Conservation (phyloP, 2,888 invertebrate species). For the Disparrhopalites patrizii region DNA sequence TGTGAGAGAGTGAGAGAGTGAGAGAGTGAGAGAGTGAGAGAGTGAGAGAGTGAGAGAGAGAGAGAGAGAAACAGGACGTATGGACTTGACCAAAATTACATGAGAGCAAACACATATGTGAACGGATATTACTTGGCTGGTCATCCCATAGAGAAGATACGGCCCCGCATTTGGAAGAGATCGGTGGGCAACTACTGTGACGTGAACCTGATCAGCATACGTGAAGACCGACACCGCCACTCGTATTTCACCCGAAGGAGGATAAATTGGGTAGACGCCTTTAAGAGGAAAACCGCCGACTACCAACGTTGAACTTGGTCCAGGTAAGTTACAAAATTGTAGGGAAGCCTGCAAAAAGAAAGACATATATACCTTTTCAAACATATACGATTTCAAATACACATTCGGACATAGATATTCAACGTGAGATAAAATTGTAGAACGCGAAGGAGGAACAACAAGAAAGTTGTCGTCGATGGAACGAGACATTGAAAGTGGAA, state of each 20-base stretch:
- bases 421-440: too few relatives aligned
- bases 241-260: slow-evolving; percentile 54
- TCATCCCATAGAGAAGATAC: slow-evolving; percentile 39
- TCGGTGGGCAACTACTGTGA: slow-evolving; percentile 55
- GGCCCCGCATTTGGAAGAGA: slow-evolving; percentile 48
- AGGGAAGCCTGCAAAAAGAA: slow-evolving; percentile 47
- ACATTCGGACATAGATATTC: neutral
- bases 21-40: neutral
- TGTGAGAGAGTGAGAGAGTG: neutral
- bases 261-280: slow-evolving; percentile 53
- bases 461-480: too few relatives aligned
- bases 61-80: neutral
- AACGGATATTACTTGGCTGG: slow-evolving; percentile 35
- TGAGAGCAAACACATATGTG: slow-evolving; percentile 8
- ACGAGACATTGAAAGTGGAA: neutral
- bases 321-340: slow-evolving; percentile 55
- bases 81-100: slow-evolving; percentile 24
- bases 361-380: neutral
- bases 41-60: neutral
- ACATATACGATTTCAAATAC: neutral
- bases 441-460: too few relatives aligned
- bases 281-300: slow-evolving; percentile 53
- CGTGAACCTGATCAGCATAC: slow-evolving; percentile 56
- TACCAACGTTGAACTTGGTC: slow-evolving; percentile 54
- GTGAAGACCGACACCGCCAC: slow-evolving; percentile 56